A percentile compares a stretch with the other conserved stretches of the same genome.
These are phyloP conservation scores for Anoncus sp. DNA, from an alignment of 2,888 invertebrate species.

Conservation along the genomic window DNA sequence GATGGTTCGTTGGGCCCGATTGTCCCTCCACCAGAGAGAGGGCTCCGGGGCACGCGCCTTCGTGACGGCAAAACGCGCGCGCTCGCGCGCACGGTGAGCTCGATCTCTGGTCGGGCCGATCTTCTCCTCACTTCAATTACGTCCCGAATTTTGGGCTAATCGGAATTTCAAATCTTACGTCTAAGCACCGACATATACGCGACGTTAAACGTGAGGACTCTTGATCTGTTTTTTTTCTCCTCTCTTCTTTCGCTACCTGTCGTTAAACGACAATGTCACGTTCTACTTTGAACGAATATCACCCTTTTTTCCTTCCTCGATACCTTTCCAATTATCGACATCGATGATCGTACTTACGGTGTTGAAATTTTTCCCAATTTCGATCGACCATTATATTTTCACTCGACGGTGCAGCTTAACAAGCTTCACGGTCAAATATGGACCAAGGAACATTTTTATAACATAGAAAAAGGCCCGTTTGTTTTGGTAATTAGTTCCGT, in stretches of 20 bases:
- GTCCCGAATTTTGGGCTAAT: constrained; percentile 61
- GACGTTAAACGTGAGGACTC: constrained; percentile 41
- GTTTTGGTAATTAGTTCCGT: too few relatives aligned
- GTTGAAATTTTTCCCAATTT: too few relatives aligned
- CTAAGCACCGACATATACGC: constrained; percentile 52
- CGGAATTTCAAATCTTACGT: constrained; percentile 62
- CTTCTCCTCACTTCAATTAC: constrained; percentile 58
- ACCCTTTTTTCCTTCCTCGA: background rate
- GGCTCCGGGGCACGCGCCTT: constrained; percentile 61
- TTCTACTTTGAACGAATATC: too few relatives aligned
- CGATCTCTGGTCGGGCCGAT: constrained; percentile 12
- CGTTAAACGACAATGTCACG: too few relatives aligned
- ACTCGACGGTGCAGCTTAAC: too few relatives aligned
- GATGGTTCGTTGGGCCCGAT: constrained; percentile 50
- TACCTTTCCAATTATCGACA: too few relatives aligned
- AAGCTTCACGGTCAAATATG: too few relatives aligned
- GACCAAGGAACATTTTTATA: too few relatives aligned
- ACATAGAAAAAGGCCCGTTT: too few relatives aligned
- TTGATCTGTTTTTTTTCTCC: background rate
- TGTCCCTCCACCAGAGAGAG: constrained; percentile 44
- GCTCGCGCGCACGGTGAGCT: constrained; percentile 21
- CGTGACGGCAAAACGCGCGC: constrained; percentile 48
- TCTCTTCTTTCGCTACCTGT: too few relatives aligned
- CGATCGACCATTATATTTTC: too few relatives aligned
- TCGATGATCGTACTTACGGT: too few relatives aligned